These are phyloP conservation scores for Melanostoma scalare DNA, from an alignment of 2,888 invertebrate genomes.

Conservation along the genomic window DNA sequence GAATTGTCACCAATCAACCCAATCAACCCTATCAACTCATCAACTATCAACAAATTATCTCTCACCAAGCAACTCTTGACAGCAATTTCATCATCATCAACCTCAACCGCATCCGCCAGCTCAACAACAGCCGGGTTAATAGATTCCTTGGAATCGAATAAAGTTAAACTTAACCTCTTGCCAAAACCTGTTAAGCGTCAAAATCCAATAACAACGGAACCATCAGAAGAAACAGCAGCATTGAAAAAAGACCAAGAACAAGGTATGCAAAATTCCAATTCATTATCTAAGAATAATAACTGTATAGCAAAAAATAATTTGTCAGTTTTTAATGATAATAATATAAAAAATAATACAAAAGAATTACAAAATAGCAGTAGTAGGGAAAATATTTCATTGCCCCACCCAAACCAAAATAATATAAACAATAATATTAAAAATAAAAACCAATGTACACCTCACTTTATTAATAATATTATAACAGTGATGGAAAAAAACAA, in stretches of 20 bases:
- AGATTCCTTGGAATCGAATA: conserved; percentile 11
- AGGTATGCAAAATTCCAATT: conserved; percentile 67
- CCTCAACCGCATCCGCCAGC: neutral
- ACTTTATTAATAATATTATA: conserved; percentile 57
- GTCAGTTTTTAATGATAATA: conserved; percentile 67
- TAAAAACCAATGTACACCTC: conserved; percentile 49
- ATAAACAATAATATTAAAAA: conserved; percentile 19
- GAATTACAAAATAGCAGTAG: conserved; percentile 55
- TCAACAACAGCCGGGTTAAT: neutral
- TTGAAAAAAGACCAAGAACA: conserved; percentile 60
- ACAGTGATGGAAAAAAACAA: conserved; percentile 31
- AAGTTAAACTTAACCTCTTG: conserved; percentile 19
- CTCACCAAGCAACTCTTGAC: conserved; percentile 48
- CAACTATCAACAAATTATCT: conserved; percentile 51
- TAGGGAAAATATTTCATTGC: conserved; percentile 69
- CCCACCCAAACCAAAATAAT: conserved; percentile 62
- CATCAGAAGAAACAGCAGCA: conserved; percentile 26
- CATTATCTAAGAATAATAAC: conserved; percentile 56
- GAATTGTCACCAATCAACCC: conserved; percentile 17
- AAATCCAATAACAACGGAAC: conserved; percentile 20
- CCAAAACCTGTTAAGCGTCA: conserved; percentile 7
- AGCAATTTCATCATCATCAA: conserved; percentile 24
- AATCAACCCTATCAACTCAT: conserved; percentile 6
- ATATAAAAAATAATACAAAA: conserved; percentile 42
- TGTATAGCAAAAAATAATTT: conserved; percentile 56